Percentiles rank a stretch among this genome's conserved stretches.
Evolutionary conservation across 2,797 vertebrate species (phyloP).

Genomic region (Buphagus erythrorhynchus): DNA sequence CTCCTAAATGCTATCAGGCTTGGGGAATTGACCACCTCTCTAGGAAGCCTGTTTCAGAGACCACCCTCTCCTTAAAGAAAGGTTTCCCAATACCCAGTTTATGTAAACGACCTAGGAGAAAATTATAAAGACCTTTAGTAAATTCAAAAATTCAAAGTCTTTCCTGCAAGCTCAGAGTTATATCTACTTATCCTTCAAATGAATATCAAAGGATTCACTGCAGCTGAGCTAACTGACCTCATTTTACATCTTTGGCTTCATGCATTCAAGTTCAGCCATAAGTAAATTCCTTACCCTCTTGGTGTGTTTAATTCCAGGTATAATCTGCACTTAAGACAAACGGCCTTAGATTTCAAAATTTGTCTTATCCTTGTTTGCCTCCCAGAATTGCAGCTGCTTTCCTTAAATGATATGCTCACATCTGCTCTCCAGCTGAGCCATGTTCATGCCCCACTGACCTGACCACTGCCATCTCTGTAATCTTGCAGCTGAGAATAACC

Average conservation of each 20-base stretch:
- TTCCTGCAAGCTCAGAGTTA: constrained; percentile 8
- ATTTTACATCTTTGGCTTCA: constrained; percentile 31
- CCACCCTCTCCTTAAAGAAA: not conserved
- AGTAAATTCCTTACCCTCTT: not conserved
- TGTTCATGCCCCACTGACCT: constrained; percentile 62
- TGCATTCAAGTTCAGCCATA: not conserved
- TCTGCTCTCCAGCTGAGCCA: constrained; percentile 64
- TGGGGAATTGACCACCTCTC: not conserved
- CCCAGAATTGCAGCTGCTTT: constrained; percentile 27
- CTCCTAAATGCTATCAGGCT: not conserved
- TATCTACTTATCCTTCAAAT: constrained; percentile 58
- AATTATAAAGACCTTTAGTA: constrained; percentile 19
- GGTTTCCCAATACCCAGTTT: not conserved
- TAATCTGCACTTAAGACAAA: not conserved
- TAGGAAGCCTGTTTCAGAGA: not conserved
- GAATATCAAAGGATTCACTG: constrained; percentile 55
- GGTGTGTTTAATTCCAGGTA: constrained; percentile 6
- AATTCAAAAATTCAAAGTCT: constrained; percentile 47
- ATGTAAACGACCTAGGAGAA: not conserved
- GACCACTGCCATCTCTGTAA: constrained; percentile 34
- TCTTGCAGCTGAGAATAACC: constrained; percentile 49
- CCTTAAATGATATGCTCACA: constrained; percentile 51
- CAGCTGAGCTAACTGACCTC: constrained; percentile 34
- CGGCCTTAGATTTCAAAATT: constrained; percentile 2
- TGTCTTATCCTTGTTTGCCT: constrained; percentile 52